Evolutionary conservation across 2,888 invertebrate genomes (phyloP), one percentile per base, ranked within the genome.

Genomic region (Andrena camellia): DNA sequence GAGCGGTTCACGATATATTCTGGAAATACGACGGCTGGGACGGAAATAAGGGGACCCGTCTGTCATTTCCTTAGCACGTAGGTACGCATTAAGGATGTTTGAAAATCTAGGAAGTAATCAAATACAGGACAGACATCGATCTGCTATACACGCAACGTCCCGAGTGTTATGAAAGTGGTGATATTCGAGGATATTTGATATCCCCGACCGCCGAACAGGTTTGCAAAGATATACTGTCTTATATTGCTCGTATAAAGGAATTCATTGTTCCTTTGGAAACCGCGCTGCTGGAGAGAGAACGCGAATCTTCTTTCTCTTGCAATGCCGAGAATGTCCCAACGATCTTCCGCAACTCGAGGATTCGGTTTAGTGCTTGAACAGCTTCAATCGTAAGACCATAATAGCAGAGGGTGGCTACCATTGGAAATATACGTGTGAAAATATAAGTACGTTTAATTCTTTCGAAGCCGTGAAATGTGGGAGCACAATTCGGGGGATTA

Each of bases 161-260:
- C 8, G 23, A 42, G 35, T 17, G 31, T 62, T 57, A 82, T 59
- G 69, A 67, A 70, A 67, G 13, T n/a, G 67, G 29, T 23, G 48
- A 67, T 63, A 67, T 52, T n/a, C 31, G 13, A 20, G 69, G 52
- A 62, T 81, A 64, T 64, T 57, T 35, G 57, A 75, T 67, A 67
- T 48, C 3, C 63, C 0, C 26, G 23, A n/a, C 33, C 54, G n/a
- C 20, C 17, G 23, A 63, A 20, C 26, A 26, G 42, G 26, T 62
- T 7, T 26, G 31, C 67, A 26, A 35, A 70, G 54, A 31, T 59
- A 68, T 52, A 29, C 20, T 7, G 5, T 1, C 54, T 17, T 5
- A 57, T 64, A 64, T 76, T 42, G 68, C 62, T 52, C 52, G 7
- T 72, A 69, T 68, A 68, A 72, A 76, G 52, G 42, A 72, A 72